Percentiles rank a stretch among this genome's conserved stretches.
phyloP scores from a whole-genome alignment of 2,888 invertebrate genomes.

The Dinocampus coccinellae region DNA sequence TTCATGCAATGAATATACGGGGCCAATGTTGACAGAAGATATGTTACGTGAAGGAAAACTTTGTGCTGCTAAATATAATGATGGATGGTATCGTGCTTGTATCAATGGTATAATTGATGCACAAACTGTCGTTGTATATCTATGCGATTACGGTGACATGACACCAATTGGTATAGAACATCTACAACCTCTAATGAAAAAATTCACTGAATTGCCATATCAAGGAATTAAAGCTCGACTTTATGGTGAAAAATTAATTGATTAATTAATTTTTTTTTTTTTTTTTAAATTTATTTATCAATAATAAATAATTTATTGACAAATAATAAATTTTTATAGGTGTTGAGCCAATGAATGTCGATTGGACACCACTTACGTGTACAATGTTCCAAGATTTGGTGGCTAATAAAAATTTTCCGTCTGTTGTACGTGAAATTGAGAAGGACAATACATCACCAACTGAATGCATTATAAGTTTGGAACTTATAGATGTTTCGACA shows the following conservation, averaged over 20 bases:
- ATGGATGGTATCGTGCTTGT: slow-evolving; percentile 72
- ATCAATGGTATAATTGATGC: slow-evolving; percentile 72
- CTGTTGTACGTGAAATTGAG: slow-evolving; percentile 76
- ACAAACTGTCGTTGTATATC: slow-evolving; percentile 74
- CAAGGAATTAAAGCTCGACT: slow-evolving; percentile 78
- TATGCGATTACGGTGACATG: slow-evolving; percentile 77
- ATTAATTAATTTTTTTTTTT: not conserved
- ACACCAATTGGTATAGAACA: slow-evolving; percentile 72
- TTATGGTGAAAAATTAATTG: slow-evolving; percentile 69
- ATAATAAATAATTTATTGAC: not conserved
- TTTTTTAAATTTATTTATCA: not conserved
- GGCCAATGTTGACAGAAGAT: slow-evolving; percentile 68
- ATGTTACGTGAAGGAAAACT: slow-evolving; percentile 73
- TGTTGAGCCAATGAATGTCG: slow-evolving; percentile 72
- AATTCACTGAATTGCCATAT: slow-evolving; percentile 75
- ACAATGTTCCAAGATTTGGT: slow-evolving; percentile 80
- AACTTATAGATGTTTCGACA: slow-evolving; percentile 80
- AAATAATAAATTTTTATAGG: slow-evolving; percentile 62
- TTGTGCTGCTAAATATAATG: slow-evolving; percentile 78
- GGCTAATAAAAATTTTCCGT: slow-evolving; percentile 79
- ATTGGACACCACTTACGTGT: slow-evolving; percentile 83
- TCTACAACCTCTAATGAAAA: slow-evolving; percentile 72
- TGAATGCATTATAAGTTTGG: slow-evolving; percentile 76
- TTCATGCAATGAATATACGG: slow-evolving; percentile 73
- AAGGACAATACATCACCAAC: slow-evolving; percentile 75